Evolutionary conservation across 2,797 vertebrate species (phyloP).

Genomic region (Paedocypris micromegethes): DNA sequence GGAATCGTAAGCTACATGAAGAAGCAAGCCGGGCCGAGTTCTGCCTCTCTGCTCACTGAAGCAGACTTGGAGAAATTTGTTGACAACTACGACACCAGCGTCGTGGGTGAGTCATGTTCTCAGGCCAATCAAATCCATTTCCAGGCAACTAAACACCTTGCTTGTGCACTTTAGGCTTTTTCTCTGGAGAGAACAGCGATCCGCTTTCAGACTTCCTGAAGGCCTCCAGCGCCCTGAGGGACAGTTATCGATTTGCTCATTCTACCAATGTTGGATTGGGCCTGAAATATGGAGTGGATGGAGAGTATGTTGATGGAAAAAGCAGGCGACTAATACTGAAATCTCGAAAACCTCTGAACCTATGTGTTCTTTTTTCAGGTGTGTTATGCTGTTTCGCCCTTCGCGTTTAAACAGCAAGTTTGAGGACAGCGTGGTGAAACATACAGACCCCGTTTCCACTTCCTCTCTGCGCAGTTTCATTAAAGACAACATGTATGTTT

Average conservation of each 20-base stretch:
- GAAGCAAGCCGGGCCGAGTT: slow-evolving; percentile 55
- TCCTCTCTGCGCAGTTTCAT: slow-evolving; percentile 49
- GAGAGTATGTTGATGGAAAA: slow-evolving; percentile 47
- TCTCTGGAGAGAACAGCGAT: slow-evolving; percentile 41
- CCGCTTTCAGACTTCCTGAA: slow-evolving; percentile 51
- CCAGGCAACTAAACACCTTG: too few species aligned
- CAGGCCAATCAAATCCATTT: background rate
- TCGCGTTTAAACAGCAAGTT: slow-evolving; percentile 54
- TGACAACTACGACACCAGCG: slow-evolving; percentile 49
- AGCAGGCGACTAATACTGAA: too few species aligned
- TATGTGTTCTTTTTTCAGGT: slow-evolving; percentile 28
- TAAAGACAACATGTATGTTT: slow-evolving; percentile 50
- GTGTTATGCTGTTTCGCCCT: slow-evolving; percentile 53
- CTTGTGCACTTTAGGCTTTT: slow-evolving; percentile 48
- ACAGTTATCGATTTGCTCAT: slow-evolving; percentile 55
- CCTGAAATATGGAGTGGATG: slow-evolving; percentile 39
- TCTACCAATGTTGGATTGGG: slow-evolving; percentile 41
- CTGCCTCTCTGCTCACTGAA: slow-evolving; percentile 42
- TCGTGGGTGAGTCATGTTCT: slow-evolving; percentile 52
- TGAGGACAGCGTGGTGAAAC: slow-evolving; percentile 50
- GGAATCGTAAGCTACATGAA: slow-evolving; percentile 57
- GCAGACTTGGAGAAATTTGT: slow-evolving; percentile 50
- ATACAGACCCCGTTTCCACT: slow-evolving; percentile 33
- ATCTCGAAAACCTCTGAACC: too few species aligned
- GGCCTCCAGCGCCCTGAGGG: slow-evolving; percentile 46